These are phyloP conservation scores for Globicephala melas DNA, from an alignment of 2,113 vertebrate species.

Conservation along the genomic window DNA sequence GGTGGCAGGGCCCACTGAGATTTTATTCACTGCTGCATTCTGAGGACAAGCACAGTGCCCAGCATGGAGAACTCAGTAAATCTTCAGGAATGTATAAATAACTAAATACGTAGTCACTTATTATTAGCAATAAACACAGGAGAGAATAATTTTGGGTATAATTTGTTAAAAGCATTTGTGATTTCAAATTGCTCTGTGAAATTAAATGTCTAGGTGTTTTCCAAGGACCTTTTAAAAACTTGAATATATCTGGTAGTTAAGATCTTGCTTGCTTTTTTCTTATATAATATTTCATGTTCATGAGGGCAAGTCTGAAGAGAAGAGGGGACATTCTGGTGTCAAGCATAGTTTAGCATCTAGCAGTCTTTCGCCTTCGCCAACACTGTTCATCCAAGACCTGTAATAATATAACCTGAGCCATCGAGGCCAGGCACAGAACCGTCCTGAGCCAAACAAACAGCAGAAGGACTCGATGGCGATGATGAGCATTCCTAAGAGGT, in stretches of 20 bases:
- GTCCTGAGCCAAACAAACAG: neutral
- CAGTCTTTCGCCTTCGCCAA: neutral
- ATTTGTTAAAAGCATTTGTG: slow-evolving; percentile 14
- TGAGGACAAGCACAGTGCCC: neutral
- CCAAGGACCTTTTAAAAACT: slow-evolving; percentile 12
- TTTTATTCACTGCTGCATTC: neutral
- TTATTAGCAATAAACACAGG: neutral
- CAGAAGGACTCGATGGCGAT: neutral
- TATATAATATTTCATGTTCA: neutral
- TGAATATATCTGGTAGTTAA: neutral
- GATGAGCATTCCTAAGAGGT: slow-evolving; percentile 42
- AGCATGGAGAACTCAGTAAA: neutral
- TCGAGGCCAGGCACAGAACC: neutral
- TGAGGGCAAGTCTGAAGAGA: neutral
- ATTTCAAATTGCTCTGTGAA: slow-evolving; percentile 25
- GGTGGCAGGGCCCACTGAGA: neutral
- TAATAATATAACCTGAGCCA: neutral
- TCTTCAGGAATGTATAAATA: neutral
- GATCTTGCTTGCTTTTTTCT: neutral
- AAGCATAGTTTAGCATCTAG: neutral
- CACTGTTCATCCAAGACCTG: neutral
- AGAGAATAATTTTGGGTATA: slow-evolving; percentile 5
- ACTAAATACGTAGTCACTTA: neutral
- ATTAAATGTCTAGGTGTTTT: neutral
- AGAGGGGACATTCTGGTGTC: neutral